Evolutionary conservation across 2,113 vertebrate genomes (phyloP).

Genomic region (Herpetotheres cachinnans): DNA sequence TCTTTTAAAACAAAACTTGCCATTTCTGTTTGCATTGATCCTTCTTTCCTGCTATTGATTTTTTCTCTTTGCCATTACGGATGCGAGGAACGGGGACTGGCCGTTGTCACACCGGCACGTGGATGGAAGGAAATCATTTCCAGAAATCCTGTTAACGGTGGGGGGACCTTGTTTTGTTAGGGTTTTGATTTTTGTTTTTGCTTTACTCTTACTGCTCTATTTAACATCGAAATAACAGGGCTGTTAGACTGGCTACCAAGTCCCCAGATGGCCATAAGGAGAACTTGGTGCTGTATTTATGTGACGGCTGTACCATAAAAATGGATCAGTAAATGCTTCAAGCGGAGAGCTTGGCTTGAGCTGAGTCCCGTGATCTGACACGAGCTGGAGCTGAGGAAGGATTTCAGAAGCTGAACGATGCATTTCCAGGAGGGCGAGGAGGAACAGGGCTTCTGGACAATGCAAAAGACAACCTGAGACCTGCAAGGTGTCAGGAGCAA

Average conservation of each 20-base stretch:
- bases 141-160: background rate
- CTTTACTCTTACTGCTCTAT: conserved; percentile 23
- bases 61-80: background rate
- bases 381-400: background rate
- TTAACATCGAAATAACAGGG: conserved; percentile 43
- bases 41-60: background rate
- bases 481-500: background rate
- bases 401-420: background rate
- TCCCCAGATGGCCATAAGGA: conserved; percentile 35
- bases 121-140: background rate
- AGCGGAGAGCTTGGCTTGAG: background rate
- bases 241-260: conserved; percentile 40
- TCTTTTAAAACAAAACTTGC: conserved; percentile 33
- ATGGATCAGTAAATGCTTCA: conserved; percentile 21
- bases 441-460: background rate
- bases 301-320: conserved; percentile 25
- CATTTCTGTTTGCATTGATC: conserved; percentile 7
- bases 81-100: rapidly evolving
- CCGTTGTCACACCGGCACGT: rapidly evolving
- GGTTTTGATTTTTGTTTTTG: background rate
- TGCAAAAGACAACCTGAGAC: background rate
- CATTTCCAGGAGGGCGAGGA: background rate
- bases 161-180: background rate
- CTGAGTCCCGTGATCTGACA: background rate
- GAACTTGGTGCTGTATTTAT: conserved; percentile 49